Conservation (phyloP, 1,140 invertebrate genomes). For the Heliconius congener region DNA sequence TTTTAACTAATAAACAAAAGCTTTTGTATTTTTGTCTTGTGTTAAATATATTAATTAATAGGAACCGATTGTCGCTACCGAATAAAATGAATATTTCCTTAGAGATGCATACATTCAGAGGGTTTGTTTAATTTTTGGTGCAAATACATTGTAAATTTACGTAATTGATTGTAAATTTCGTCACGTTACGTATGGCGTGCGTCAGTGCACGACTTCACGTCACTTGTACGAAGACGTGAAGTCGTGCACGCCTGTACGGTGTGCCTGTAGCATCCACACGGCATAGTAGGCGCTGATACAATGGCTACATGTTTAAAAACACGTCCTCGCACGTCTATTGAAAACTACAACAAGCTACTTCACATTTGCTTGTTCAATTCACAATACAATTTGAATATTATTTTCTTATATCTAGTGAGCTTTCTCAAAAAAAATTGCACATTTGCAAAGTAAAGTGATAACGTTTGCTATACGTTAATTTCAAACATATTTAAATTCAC, state of each 20-base stretch:
- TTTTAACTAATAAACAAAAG: background rate
- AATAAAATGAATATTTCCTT: background rate
- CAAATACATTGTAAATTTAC: background rate
- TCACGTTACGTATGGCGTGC: conserved; percentile 38
- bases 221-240: conserved; percentile 36
- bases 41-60: background rate
- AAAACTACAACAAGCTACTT: conserved; percentile 26
- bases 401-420: background rate
- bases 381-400: conserved; percentile 15
- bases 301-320: conserved; percentile 43
- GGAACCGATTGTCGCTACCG: background rate
- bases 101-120: background rate
- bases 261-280: conserved; percentile 20
- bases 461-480: no score
- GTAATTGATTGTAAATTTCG: conserved; percentile 37
- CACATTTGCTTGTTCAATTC: conserved; percentile 20
- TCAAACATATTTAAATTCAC: background rate
- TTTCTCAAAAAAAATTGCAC: background rate
- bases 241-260: conserved; percentile 32
- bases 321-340: conserved; percentile 35
- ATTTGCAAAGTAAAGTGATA: background rate
- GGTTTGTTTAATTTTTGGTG: background rate
- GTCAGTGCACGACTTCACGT: no score
- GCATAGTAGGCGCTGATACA: conserved; percentile 18
- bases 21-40: background rate